A percentile compares a stretch with the other conserved stretches of the same genome.
Conservation (phyloP, 2,113 vertebrate genomes). For the Dicerorhinus sumatrensis region DNA sequence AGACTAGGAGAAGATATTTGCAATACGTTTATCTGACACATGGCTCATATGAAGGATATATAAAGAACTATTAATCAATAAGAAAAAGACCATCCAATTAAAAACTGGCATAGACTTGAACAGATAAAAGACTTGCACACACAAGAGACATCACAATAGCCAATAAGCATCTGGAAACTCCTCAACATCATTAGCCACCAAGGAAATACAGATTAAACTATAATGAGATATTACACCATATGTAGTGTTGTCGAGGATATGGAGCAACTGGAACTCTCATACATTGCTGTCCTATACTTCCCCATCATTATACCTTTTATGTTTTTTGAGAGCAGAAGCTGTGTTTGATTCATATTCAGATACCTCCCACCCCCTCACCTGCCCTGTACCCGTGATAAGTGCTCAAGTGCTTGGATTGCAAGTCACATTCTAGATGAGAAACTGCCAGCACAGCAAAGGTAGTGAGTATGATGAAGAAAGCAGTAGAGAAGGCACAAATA, state of each 20-base stretch:
- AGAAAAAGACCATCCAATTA: neutral
- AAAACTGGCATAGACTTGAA: neutral
- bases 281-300: neutral
- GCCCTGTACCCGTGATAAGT: neutral
- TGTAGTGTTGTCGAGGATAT: neutral
- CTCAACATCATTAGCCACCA: neutral
- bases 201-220: neutral
- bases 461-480: neutral
- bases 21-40: fast-evolving
- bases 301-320: neutral
- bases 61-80: neutral
- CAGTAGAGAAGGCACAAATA: neutral
- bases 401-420: neutral
- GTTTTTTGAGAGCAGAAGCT: neutral
- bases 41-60: neutral
- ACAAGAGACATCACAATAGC: neutral
- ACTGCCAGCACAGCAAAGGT: fast-evolving
- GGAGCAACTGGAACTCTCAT: neutral
- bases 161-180: neutral
- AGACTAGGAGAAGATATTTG: neutral
- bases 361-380: neutral
- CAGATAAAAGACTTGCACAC: neutral
- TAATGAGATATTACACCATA: neutral
- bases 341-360: neutral
- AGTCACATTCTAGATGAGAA: neutral